A percentile compares a stretch with the other conserved stretches of the same genome.
phyloP scores from a whole-genome alignment of 2,113 vertebrate species.

The Hucho hucho region DNA sequence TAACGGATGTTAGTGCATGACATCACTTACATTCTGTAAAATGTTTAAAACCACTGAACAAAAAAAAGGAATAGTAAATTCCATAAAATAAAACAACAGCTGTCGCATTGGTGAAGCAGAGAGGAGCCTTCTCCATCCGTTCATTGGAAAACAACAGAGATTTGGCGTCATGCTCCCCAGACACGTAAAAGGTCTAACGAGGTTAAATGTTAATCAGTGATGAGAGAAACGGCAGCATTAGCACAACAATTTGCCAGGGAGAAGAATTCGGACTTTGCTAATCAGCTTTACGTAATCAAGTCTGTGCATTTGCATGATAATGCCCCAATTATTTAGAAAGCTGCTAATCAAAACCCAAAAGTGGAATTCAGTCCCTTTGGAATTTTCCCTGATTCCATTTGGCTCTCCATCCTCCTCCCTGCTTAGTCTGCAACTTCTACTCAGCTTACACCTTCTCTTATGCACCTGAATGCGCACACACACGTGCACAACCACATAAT shows the following conservation, averaged over 20 bases:
- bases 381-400: conserved; percentile 54
- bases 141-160: neutral
- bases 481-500: neutral
- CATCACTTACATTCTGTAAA: neutral
- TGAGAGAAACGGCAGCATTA: conserved; percentile 39
- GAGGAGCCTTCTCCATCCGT: too few relatives aligned
- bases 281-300: conserved; percentile 73
- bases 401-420: conserved; percentile 6
- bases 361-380: conserved; percentile 60
- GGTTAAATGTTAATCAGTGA: conserved; percentile 79
- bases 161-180: neutral
- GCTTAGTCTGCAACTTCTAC: conserved; percentile 14
- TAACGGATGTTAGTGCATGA: neutral
- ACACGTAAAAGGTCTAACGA: conserved; percentile 36
- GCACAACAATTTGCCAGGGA: conserved; percentile 64
- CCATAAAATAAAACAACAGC: too few relatives aligned
- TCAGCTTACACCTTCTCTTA: neutral
- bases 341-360: conserved; percentile 73
- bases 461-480: neutral
- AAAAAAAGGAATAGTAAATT: too few relatives aligned
- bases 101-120: too few relatives aligned
- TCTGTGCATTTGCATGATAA: conserved; percentile 74
- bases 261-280: conserved; percentile 63
- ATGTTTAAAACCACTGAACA: too few relatives aligned
- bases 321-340: conserved; percentile 72